These are phyloP conservation scores for Gymnoscopelus braueri DNA, from an alignment of 2,797 vertebrate species.

Conservation along the genomic window DNA sequence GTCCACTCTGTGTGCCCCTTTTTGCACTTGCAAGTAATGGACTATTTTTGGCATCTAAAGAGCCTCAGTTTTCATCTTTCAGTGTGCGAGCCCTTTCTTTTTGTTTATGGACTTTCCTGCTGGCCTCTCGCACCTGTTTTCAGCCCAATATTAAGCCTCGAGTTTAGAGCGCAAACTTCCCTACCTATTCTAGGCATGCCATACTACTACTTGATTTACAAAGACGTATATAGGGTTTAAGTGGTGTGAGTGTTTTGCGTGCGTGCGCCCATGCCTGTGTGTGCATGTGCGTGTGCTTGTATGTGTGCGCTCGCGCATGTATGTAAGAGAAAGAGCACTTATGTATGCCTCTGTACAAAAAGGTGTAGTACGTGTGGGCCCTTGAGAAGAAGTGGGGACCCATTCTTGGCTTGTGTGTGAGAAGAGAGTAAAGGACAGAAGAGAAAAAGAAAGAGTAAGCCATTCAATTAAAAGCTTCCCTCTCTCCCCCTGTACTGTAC, in stretches of 20 bases:
- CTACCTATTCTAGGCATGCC: too few species aligned
- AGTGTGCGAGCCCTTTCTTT: too few species aligned
- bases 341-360: constrained; percentile 1
- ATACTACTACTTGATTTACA: too few species aligned
- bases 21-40: too few species aligned
- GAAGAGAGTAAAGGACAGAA: constrained; percentile 75
- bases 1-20: too few species aligned
- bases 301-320: not conserved
- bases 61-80: too few species aligned
- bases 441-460: constrained; percentile 80
- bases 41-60: too few species aligned
- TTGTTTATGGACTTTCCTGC: too few species aligned
- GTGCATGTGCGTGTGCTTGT: not conserved
- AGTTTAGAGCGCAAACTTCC: too few species aligned
- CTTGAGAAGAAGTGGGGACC: constrained; percentile 70
- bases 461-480: constrained; percentile 62
- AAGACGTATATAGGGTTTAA: not conserved
- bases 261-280: not conserved
- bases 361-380: constrained; percentile 22
- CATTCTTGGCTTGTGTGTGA: constrained; percentile 37
- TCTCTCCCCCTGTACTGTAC: constrained; percentile 19
- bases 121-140: too few species aligned
- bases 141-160: too few species aligned
- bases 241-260: constrained; percentile 1
- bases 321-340: not conserved